phyloP scores from a whole-genome alignment of 1,140 invertebrate genomes.

The Cyclargus thomasi region DNA sequence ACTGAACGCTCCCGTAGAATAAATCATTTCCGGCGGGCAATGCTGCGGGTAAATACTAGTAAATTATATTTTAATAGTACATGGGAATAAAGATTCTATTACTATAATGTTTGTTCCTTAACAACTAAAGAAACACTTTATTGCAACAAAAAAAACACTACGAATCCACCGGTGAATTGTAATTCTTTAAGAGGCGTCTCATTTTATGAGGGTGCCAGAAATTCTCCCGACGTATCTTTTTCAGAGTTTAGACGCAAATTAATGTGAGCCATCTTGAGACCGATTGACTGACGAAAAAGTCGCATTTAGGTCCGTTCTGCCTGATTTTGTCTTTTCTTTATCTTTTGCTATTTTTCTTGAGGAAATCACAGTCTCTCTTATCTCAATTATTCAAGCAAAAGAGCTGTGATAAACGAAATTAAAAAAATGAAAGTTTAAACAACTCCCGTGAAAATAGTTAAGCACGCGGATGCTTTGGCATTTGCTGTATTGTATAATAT shows the following conservation, averaged over 20 bases:
- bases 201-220: neutral
- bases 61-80: too few species aligned
- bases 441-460: too few species aligned
- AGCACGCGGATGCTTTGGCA: too few species aligned
- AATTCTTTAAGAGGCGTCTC: neutral
- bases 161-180: neutral
- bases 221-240: neutral
- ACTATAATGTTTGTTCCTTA: too few species aligned
- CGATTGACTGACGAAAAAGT: neutral
- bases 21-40: too few species aligned
- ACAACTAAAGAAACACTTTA: too few species aligned
- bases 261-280: neutral
- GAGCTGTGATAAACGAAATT: neutral
- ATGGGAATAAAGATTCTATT: too few species aligned
- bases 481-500: too few species aligned
- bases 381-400: neutral
- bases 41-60: too few species aligned
- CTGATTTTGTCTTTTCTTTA: neutral
- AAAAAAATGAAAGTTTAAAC: too few species aligned
- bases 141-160: too few species aligned
- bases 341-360: neutral
- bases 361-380: neutral
- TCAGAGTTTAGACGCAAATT: neutral
- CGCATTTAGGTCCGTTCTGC: neutral
- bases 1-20: too few species aligned